phyloP scores from a whole-genome alignment of 1,140 invertebrate species.

The Camponotus vicinus region DNA sequence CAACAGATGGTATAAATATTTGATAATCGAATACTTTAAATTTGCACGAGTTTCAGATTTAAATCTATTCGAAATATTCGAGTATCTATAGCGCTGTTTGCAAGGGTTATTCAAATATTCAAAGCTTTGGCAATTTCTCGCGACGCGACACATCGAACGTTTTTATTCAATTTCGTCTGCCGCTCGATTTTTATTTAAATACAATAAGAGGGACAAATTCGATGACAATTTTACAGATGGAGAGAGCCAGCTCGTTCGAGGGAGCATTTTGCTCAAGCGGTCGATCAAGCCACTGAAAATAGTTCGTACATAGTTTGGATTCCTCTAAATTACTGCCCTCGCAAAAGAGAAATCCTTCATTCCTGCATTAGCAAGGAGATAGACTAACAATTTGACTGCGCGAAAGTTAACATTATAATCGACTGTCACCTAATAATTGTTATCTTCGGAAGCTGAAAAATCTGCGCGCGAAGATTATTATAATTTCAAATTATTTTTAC shows the following conservation, averaged over 20 bases:
- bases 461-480: neutral
- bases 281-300: conserved; percentile 37
- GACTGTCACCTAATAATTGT: neutral
- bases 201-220: neutral
- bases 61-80: neutral
- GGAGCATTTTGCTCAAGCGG: neutral
- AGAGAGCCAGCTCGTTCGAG: conserved; percentile 6
- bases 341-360: neutral
- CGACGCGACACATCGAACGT: conserved; percentile 1
- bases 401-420: neutral
- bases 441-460: neutral
- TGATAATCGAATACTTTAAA: neutral
- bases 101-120: conserved; percentile 10
- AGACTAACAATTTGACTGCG: conserved; percentile 26
- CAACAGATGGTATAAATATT: neutral
- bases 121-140: conserved; percentile 16
- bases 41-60: neutral
- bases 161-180: conserved; percentile 30
- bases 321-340: conserved; percentile 30
- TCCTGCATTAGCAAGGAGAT: neutral
- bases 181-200: conserved; percentile 43
- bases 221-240: conserved; percentile 26
- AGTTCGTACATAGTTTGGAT: conserved; percentile 54
- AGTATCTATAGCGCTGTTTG: neutral
- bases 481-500: conserved; percentile 11